Evolutionary conservation across 2,797 vertebrate genomes (phyloP), one percentile per base, ranked within the genome.

Genomic region (Cirrhinus molitorella): DNA sequence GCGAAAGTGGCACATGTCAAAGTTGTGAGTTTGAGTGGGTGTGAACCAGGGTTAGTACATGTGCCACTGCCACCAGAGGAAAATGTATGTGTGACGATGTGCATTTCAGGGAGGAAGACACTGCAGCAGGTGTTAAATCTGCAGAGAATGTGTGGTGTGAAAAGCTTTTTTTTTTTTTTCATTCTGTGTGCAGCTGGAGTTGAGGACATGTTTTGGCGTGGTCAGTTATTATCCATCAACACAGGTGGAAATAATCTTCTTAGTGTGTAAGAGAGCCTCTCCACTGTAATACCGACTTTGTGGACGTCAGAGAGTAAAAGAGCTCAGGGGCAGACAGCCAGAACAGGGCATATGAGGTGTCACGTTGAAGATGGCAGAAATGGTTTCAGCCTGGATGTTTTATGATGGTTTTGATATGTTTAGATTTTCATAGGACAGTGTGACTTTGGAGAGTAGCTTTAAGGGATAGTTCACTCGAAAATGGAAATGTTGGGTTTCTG

Each of bases 31-130:
- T 53, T 16, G n/a, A 43, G 14, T n/a, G 12, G 16, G 21, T 5
- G 51, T 23, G 59, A 19, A 47, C 34, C 37, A 70, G 23, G 28
- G 19, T 11, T 74, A 17, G 7, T 12, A 11, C 0, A 5, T 34
- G 40, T 71, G 40, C 66, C 25, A 70, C 16, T 57, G 25, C 67
- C 25, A 49, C 0, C 1, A 40, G 71, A 57, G 45, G 37, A 28
- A 76, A 23, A 57, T 65, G 65, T 81, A 25, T 61, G 67, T 53
- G 77, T 63, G 68, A 40, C 79, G 55, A 37, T 51, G 25, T 70
- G 12, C 17, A 57, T 31, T 49, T 72, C 3, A 4, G 6, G 43
- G 37, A 47, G 45, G 53, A 72, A 49, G 23, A 45, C 19, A 17
- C 19, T 80, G 25, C 37, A 16, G 68, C 19, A 80, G 37, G 53